These are phyloP conservation scores for Zaprionus bogoriensis DNA, from an alignment of 2,888 invertebrate species.

Conservation along the genomic window DNA sequence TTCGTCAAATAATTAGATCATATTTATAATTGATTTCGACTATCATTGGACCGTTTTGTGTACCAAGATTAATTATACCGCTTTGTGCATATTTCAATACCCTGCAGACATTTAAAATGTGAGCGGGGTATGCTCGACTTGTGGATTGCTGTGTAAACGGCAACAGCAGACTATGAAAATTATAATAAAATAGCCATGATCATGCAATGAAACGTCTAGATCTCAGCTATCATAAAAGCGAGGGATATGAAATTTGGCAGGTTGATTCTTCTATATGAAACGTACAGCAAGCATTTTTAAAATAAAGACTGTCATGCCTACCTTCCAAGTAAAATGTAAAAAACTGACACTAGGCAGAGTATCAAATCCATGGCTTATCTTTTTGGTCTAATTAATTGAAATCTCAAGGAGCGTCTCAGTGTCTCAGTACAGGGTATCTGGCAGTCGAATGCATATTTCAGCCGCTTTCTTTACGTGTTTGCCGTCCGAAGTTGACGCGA, in stretches of 20 bases:
- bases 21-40: slow-evolving; percentile 35
- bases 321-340: too few relatives aligned
- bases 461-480: not conserved
- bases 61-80: slow-evolving; percentile 39
- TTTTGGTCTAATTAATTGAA: too few relatives aligned
- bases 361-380: too few relatives aligned
- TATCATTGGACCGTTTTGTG: not conserved
- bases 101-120: not conserved
- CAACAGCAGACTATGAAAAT: not conserved
- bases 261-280: not conserved
- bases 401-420: too few relatives aligned
- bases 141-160: not conserved
- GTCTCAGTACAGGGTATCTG: not conserved
- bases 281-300: not conserved
- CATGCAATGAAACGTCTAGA: not conserved
- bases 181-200: not conserved
- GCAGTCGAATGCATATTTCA: not conserved
- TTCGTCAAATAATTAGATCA: slow-evolving; percentile 35
- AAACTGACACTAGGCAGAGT: too few relatives aligned
- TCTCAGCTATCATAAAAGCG: not conserved
- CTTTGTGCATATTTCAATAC: slow-evolving; percentile 8
- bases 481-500: slow-evolving; percentile 16
- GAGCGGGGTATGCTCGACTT: not conserved
- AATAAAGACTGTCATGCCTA: not conserved
- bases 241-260: not conserved